These are phyloP conservation scores for Penaeus monodon DNA, from an alignment of 2,888 invertebrate species.

Conservation along the genomic window DNA sequence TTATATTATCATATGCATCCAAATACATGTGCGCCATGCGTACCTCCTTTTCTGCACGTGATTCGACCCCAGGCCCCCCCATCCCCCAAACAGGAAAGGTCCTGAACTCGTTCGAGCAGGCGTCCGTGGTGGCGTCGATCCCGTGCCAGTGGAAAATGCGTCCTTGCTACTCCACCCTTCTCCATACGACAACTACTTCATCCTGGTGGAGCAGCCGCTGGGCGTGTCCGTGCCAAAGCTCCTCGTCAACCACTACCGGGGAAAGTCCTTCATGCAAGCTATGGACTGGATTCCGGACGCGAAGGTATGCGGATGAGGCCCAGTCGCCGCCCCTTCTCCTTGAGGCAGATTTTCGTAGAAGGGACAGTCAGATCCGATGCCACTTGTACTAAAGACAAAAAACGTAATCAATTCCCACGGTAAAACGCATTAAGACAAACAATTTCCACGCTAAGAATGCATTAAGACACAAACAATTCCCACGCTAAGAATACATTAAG, in stretches of 20 bases:
- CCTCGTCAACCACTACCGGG: conserved; percentile 68
- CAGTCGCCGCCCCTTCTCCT: too few relatives aligned
- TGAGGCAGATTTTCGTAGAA: too few relatives aligned
- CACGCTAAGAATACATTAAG: too few relatives aligned
- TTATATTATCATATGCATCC: too few relatives aligned
- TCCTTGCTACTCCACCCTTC: conserved; percentile 92
- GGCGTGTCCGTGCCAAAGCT: conserved; percentile 78
- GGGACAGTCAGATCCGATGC: too few relatives aligned
- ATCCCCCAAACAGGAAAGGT: neutral
- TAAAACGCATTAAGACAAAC: too few relatives aligned
- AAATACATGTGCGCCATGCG: too few relatives aligned
- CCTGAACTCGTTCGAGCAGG: conserved; percentile 19
- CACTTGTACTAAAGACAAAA: too few relatives aligned
- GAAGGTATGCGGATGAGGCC: neutral
- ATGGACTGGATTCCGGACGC: conserved; percentile 70
- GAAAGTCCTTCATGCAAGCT: conserved; percentile 68
- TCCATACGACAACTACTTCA: conserved; percentile 88
- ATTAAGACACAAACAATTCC: too few relatives aligned
- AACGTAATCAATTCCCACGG: too few relatives aligned
- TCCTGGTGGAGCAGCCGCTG: conserved; percentile 90
- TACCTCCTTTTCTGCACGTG: too few relatives aligned
- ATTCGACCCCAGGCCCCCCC: neutral
- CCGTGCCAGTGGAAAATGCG: conserved; percentile 84
- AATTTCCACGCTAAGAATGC: too few relatives aligned
- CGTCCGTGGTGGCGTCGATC: conserved; percentile 77